phyloP scores from a whole-genome alignment of 2,797 vertebrate genomes.

The Hyperoplus immaculatus region DNA sequence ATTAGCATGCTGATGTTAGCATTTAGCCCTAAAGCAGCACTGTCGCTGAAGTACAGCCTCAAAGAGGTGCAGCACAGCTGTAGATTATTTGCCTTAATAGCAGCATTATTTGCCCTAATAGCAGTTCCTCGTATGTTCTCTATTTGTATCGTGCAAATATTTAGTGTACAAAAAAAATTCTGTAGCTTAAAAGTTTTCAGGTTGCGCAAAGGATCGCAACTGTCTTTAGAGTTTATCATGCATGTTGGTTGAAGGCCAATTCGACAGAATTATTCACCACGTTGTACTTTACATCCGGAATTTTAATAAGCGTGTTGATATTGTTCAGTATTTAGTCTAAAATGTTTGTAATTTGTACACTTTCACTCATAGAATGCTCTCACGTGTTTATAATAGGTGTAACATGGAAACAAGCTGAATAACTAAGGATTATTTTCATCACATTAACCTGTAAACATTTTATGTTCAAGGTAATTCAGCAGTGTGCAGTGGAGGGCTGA shows the following conservation, averaged over 20 bases:
- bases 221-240: neutral
- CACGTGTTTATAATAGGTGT: slow-evolving; percentile 4
- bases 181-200: neutral
- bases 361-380: neutral
- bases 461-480: slow-evolving; percentile 17
- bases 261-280: neutral
- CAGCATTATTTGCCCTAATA: neutral
- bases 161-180: neutral
- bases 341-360: slow-evolving; percentile 4
- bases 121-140: neutral
- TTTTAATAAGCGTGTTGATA: neutral
- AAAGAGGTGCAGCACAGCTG: too few species aligned
- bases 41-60: too few species aligned
- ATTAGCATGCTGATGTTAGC: too few species aligned
- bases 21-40: too few species aligned
- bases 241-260: neutral
- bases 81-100: neutral
- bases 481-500: neutral
- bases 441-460: slow-evolving; percentile 7
- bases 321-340: neutral
- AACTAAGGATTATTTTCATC: slow-evolving; percentile 19
- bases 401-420: slow-evolving; percentile 29
- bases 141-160: neutral
- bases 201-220: neutral
- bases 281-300: slow-evolving; percentile 19